Percentiles rank a stretch among this genome's conserved stretches.
phyloP scores from a whole-genome alignment of 2,888 invertebrate species.

The Amphipoea oculea region DNA sequence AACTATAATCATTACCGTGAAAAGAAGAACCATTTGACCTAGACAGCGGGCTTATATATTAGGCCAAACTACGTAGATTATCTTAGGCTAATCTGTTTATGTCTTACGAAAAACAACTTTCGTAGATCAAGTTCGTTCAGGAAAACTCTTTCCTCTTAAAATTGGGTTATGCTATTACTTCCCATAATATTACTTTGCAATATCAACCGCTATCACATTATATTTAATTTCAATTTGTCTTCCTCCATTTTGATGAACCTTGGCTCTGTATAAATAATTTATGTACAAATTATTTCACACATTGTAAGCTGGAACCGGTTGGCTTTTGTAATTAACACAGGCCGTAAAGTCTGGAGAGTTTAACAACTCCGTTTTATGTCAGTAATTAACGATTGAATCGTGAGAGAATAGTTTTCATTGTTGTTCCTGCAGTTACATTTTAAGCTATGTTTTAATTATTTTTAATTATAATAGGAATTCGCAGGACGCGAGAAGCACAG shows the following conservation, averaged over 20 bases:
- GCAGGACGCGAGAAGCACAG: not conserved
- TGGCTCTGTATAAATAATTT: conserved; percentile 43
- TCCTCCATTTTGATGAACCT: conserved; percentile 29
- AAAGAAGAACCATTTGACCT: conserved; percentile 1
- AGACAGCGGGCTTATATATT: conserved; percentile 11
- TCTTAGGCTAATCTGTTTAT: conserved; percentile 40
- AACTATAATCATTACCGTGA: not conserved
- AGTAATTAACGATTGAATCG: conserved; percentile 74
- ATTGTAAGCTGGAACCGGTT: conserved; percentile 51
- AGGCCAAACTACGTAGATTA: conserved; percentile 24
- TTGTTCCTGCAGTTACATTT: conserved; percentile 54
- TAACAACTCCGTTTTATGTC: conserved; percentile 70
- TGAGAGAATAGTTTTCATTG: conserved; percentile 68
- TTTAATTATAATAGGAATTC: not conserved
- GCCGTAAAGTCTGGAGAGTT: conserved; percentile 60
- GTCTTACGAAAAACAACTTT: conserved; percentile 12
- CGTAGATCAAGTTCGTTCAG: conserved; percentile 7
- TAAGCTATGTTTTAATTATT: conserved; percentile 27
- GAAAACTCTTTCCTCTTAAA: not conserved
- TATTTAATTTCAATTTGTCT: conserved; percentile 41
- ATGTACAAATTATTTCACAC: conserved; percentile 58
- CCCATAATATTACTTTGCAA: not conserved
- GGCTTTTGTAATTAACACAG: conserved; percentile 68
- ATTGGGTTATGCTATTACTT: not conserved
- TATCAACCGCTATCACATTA: conserved; percentile 11